Evolutionary conservation across 2,888 invertebrate species (phyloP), one percentile per base, ranked within the genome.

Genomic region (Lordiphosa andalusiaca): DNA sequence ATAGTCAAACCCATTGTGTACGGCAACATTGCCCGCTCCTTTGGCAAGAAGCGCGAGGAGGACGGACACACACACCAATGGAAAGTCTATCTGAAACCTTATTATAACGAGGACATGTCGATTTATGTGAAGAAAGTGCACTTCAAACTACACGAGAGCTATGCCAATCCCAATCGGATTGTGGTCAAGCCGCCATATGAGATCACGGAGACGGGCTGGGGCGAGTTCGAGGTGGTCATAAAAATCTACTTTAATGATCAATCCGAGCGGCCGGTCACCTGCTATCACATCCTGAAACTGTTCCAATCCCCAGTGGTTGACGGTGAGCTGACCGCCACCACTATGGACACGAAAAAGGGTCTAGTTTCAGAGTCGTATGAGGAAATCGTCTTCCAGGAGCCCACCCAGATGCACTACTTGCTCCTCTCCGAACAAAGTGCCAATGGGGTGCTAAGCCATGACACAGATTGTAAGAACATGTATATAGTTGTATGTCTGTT

Each of bases 31-130:
- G 98, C 99, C 0, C 92, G 96, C 57, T 97, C 97, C 86, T 98
- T 99, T 90, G 98, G 98, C 0, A 96, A 97, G 87, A 98, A 98
- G 88, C 92, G 98, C 2, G 98, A 98, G 87, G 97, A 98, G 87
- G 98, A 99, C 90, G 98, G 98, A 0, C 99, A 99, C 87, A 99
- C 99, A 0, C 99, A 99, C 91, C 95, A 97, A 80, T 99, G 99
- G 99, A 98, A 97, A 1, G 97, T 98, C 0, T 99, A 98, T 82
- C 93, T 98, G 0, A 98, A 97, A 86, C 97, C 99, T 0, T 98
- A 95, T 86, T 92, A 93, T 23, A 96, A 97, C 77, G 96, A 97
- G 89, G 98, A 98, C 80, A 96, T 98, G 95, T 96, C 97, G 0
- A 92, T 92, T 0, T 98, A 97, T 87, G 94, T 98, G 0, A 98